phyloP scores from a whole-genome alignment of 2,113 vertebrate species.

The Setophaga petechia region DNA sequence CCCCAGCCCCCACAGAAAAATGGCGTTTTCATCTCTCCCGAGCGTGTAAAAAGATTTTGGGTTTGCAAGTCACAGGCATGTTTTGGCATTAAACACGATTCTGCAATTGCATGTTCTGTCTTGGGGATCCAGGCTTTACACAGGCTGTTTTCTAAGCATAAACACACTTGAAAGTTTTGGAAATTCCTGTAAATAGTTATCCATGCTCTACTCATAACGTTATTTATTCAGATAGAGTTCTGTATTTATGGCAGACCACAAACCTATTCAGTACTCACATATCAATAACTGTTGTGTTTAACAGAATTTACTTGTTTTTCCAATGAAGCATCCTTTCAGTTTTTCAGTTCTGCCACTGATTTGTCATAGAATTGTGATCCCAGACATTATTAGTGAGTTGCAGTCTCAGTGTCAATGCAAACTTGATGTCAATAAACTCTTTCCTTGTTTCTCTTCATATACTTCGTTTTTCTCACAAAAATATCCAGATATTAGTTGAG shows the following conservation, averaged over 20 bases:
- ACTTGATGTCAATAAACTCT: background rate
- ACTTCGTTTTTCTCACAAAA: background rate
- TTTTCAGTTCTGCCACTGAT: background rate
- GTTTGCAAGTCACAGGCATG: background rate
- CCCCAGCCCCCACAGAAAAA: background rate
- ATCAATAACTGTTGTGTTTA: background rate
- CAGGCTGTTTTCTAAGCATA: background rate
- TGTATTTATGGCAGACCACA: background rate
- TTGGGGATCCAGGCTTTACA: background rate
- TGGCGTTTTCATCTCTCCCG: background rate
- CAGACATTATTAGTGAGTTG: background rate
- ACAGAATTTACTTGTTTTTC: background rate
- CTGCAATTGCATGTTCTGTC: background rate
- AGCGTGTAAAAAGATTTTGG: background rate
- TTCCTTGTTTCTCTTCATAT: background rate
- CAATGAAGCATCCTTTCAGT: background rate
- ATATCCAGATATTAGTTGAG: background rate
- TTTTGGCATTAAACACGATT: background rate
- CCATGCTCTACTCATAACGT: background rate
- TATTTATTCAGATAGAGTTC: background rate
- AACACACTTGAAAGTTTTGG: background rate
- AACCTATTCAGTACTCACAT: background rate
- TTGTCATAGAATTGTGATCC: background rate
- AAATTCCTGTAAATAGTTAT: background rate
- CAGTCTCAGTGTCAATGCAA: background rate